Evolutionary conservation across 2,113 vertebrate genomes (phyloP).

Genomic region (Progne subis): DNA sequence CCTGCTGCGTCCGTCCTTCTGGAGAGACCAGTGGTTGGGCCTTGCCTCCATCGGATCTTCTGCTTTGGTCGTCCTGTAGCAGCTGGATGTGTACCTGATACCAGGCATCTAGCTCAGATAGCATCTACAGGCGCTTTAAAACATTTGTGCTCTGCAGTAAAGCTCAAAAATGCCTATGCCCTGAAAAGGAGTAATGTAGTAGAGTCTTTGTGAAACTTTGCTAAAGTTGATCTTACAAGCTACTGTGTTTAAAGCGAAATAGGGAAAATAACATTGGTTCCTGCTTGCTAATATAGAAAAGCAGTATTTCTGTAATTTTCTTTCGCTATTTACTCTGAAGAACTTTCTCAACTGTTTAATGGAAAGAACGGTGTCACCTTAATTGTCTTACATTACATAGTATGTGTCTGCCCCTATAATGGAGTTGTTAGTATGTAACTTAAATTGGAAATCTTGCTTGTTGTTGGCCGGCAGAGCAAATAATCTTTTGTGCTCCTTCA

Average conservation of each 20-base stretch:
- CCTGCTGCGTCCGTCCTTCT: background rate
- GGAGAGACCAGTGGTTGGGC: background rate
- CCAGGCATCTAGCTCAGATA: background rate
- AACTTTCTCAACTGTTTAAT: background rate
- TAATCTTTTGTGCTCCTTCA: background rate
- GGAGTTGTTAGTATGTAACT: background rate
- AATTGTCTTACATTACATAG: background rate
- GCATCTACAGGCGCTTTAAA: background rate
- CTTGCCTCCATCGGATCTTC: background rate
- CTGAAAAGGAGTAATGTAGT: background rate
- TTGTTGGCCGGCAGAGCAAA: background rate
- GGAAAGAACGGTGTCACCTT: background rate
- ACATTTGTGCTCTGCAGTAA: background rate
- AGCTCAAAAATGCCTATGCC: background rate
- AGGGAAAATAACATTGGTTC: background rate
- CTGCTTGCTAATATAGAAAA: background rate
- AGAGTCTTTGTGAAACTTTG: background rate
- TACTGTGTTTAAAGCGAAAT: background rate
- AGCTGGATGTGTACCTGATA: background rate
- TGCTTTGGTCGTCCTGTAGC: accelerated
- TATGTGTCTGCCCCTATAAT: background rate
- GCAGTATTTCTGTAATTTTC: background rate
- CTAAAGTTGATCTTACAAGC: background rate
- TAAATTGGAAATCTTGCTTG: background rate
- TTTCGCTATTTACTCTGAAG: background rate